Evolutionary conservation across 2,888 invertebrate species (phyloP).

Genomic region (Toxonevra muliebris): DNA sequence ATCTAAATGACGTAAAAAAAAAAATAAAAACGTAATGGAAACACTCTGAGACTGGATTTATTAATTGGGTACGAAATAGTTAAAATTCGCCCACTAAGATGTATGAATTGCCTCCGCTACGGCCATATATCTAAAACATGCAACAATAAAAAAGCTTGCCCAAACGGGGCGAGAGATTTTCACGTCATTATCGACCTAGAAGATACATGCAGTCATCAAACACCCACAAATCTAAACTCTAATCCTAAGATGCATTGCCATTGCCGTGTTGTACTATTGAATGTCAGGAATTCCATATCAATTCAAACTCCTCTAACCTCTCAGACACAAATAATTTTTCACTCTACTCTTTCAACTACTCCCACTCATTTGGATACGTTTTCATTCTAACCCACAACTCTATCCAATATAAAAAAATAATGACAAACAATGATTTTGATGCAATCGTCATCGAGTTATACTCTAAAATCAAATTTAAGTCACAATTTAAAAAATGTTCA

Average conservation of each 20-base stretch:
- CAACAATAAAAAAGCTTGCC: constrained; percentile 16
- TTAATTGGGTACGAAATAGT: constrained; percentile 22
- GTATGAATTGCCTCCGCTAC: neutral
- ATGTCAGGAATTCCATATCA: too few relatives aligned
- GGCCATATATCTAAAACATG: constrained; percentile 9
- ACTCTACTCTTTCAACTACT: too few relatives aligned
- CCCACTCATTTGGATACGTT: too few relatives aligned
- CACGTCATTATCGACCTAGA: too few relatives aligned
- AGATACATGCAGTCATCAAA: too few relatives aligned
- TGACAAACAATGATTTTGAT: neutral
- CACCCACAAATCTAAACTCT: neutral
- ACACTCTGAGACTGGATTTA: too few relatives aligned
- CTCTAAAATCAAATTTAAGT: constrained; percentile 31
- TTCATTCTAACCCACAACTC: neutral
- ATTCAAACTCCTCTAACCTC: too few relatives aligned
- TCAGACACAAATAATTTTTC: neutral
- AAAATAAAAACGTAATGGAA: too few relatives aligned
- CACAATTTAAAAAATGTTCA: constrained; percentile 19
- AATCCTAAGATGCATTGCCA: neutral
- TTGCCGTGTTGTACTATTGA: neutral
- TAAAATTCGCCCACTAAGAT: constrained; percentile 8
- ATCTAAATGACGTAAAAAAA: too few relatives aligned
- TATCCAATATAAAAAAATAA: neutral
- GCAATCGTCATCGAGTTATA: neutral
- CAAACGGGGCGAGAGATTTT: too few relatives aligned